phyloP scores from a whole-genome alignment of 2,113 vertebrate genomes.

The Aepyceros melampus region DNA sequence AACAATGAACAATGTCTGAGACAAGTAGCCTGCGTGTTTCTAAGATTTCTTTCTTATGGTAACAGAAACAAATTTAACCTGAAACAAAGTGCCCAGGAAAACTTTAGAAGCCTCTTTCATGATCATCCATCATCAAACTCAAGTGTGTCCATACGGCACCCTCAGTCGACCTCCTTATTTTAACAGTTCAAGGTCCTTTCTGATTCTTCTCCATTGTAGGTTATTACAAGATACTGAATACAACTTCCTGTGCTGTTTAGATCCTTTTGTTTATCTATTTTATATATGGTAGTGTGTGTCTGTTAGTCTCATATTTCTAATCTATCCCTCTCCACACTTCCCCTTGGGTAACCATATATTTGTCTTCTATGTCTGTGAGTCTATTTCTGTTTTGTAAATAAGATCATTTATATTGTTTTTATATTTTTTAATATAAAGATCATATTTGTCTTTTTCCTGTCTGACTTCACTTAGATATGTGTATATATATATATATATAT shows the following conservation, averaged over 20 bases:
- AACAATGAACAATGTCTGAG: neutral
- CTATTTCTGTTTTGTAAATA: neutral
- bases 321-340: too few species aligned
- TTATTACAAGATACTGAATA: neutral
- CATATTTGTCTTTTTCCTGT: neutral
- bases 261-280: neutral
- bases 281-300: neutral
- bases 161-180: neutral
- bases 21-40: neutral
- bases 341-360: neutral
- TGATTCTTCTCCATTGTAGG: neutral
- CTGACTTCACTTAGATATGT: neutral
- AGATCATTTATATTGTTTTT: neutral
- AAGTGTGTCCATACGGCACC: rapidly evolving
- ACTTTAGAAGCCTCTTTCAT: neutral
- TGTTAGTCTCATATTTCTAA: too few species aligned
- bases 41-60: neutral
- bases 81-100: neutral
- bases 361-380: neutral
- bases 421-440: neutral
- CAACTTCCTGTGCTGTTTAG: neutral
- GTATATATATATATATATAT: neutral
- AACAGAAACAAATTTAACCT: neutral
- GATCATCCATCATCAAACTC: neutral
- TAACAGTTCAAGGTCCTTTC: neutral